phyloP scores from a whole-genome alignment of 1,140 invertebrate genomes.

The Drosophila quadrilineata region DNA sequence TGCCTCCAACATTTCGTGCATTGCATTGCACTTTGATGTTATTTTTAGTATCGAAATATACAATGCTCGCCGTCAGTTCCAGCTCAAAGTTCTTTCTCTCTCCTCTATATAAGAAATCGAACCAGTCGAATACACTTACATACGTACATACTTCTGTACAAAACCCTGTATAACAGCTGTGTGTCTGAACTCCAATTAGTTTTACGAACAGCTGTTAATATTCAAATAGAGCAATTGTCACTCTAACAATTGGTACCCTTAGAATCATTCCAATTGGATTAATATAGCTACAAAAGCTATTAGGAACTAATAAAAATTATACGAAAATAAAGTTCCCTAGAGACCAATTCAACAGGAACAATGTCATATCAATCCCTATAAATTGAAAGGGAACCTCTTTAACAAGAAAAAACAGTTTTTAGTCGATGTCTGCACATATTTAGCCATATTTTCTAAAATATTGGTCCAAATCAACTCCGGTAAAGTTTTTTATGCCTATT shows the following conservation, averaged over 20 bases:
- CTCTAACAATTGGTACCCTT: neutral
- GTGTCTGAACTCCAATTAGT: constrained; percentile 18
- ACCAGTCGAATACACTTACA: neutral
- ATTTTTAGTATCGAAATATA: constrained; percentile 47
- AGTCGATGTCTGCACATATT: no score
- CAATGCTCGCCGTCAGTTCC: constrained; percentile 13
- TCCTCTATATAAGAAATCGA: neutral
- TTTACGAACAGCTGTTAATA: neutral
- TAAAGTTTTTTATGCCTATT: no score
- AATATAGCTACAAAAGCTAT: constrained; percentile 5
- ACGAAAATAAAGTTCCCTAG: no score
- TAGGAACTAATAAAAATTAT: constrained; percentile 2
- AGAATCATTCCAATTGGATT: constrained; percentile 5
- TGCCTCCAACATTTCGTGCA: constrained; percentile 50
- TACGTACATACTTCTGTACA: no score
- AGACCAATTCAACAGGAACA: no score
- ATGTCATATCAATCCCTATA: no score
- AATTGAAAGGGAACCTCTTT: no score
- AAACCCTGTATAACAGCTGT: no score
- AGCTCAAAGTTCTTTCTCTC: neutral
- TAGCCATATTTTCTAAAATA: no score
- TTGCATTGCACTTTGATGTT: constrained; percentile 62
- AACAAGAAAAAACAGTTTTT: no score
- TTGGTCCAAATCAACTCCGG: no score
- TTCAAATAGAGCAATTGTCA: constrained; percentile 1